These are phyloP conservation scores for Megaustenia siamemsis DNA, from an alignment of 2,888 invertebrate species.

Conservation along the genomic window DNA sequence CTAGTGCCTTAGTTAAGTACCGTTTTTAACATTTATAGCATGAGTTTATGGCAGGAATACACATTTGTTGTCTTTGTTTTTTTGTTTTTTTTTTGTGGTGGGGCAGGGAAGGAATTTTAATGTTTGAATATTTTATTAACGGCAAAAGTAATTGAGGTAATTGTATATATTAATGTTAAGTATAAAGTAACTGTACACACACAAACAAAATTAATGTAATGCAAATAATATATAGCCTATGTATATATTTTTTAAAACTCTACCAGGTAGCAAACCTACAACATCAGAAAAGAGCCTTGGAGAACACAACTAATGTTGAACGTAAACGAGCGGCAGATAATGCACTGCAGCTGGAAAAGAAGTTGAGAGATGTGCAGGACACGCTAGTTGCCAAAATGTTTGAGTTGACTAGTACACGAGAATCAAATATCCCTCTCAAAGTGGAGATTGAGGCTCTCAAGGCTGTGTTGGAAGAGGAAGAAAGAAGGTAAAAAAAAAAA, in stretches of 20 bases:
- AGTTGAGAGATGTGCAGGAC: constrained; percentile 75
- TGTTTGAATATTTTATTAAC: too few relatives aligned
- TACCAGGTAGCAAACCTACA: constrained; percentile 69
- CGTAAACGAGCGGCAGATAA: constrained; percentile 64
- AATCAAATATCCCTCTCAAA: constrained; percentile 74
- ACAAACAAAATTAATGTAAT: too few relatives aligned
- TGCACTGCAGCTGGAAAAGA: constrained; percentile 69
- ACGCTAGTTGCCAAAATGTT: constrained; percentile 75
- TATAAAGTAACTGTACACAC: too few relatives aligned
- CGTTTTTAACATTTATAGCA: too few relatives aligned
- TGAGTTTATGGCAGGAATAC: too few relatives aligned
- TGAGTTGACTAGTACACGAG: constrained; percentile 71
- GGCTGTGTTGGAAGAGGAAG: constrained; percentile 76
- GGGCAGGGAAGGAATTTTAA: too few relatives aligned
- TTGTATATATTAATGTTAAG: too few relatives aligned
- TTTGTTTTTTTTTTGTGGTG: too few relatives aligned
- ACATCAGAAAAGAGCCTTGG: constrained; percentile 70
- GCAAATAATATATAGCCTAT: too few relatives aligned
- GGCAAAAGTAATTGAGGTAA: too few relatives aligned
- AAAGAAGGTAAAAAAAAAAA: constrained; percentile 67
- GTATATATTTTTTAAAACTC: neutral
- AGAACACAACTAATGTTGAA: constrained; percentile 67
- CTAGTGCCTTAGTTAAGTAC: too few relatives aligned
- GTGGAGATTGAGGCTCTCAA: constrained; percentile 77
- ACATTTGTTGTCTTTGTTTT: too few relatives aligned